Base-by-base conservation (phyloP, 2,113 vertebrate species). In the Glaucidium brasilianum region DNA sequence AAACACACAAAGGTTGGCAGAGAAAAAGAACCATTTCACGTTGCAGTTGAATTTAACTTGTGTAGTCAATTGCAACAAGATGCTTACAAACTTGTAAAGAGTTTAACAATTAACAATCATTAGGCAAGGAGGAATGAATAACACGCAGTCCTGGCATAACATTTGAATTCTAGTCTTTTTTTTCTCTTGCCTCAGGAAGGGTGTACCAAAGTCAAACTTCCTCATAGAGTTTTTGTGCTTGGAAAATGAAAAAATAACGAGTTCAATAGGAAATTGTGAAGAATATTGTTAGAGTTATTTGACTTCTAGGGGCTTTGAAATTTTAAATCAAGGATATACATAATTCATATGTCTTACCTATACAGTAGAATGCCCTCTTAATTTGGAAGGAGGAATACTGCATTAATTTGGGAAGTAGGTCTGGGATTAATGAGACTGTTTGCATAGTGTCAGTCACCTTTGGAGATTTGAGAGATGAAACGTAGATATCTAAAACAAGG, bases 401-500 rank as follows among this genome's bases (percentile, higher is more conserved):
- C 22, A 60, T 18, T 85, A 53, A 68, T 64, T 88, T 16, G 35
- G 29, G 35, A 35, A 67, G 10, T 43, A 37, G 73, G 19, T 37
- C 64, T 63, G 41, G 32, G 29, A 32, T 81, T 74, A 35, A 17
- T 22, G 17, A 15, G 32, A 12, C 34, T 32, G 18, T 58, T 50
- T 37, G 41, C 37, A 22, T 23, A 60, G 4, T 43, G 13, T 10
- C 4, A 4, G 37, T 74, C n/a, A 19, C 20, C 32, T 58, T 16
- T 49, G 37, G 58, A 47, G 52, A 52, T 45, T 35, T 23, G n/a
- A 69, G 45, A 60, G 18, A 32, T 0, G 39, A 56, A 88, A 32
- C 12, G 19, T 0, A 21, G 18, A 9, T 13, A 43, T 86, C 77
- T 0, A 3, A 72, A 52, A 29, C 4, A 5, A 39, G 5, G 15